Base-by-base conservation (phyloP, 1,140 invertebrate species). In the Cotesia vestalis region DNA sequence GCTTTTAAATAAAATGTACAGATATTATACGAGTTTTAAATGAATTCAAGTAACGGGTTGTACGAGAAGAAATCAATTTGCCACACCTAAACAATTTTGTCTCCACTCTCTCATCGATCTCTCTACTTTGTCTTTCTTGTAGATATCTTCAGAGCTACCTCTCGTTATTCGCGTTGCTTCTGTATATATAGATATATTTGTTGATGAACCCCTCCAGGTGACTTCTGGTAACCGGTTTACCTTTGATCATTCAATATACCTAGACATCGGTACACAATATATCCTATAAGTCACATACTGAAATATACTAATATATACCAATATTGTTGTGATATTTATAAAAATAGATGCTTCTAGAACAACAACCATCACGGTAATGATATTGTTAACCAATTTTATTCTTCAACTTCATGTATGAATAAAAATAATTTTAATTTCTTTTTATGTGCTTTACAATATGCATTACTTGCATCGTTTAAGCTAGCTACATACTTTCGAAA, bases 181-280 rank as follows among this genome's bases (percentile, higher is more conserved):
- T 66, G 14, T 53, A 52, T 34, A n/a, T 60, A 11, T 38, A 63
- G 17, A 14, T 64, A 35, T 35, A 20, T 40, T 11, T 46, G 35
- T 40, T 8, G 59, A 46, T 66, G 57, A 60, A 46, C 72, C 73
- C 69, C 74, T 69, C 70, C 52, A 73, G 73, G 55, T 75, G 73
- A 66, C 75, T 68, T 73, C 73, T 69, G 69, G 72, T 77, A 82
- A 82, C 81, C 81, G 81, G 81, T 82, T 82, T 82, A 81, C 79
- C 80, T 82, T 82, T 82, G 80, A 82, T 81, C 79, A 80, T 82
- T 81, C 78, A 80, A 82, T 81, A 80, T 79, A 81, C 78, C 64
- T 55, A 72, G 64, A 72, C 66, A 72, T 72, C 64, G 64, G 20
- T 59, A 20, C 17, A 20, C 57, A 14, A 53, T 53, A 53, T 52